Evolutionary conservation across 2,888 invertebrate genomes (phyloP), one percentile per base, ranked within the genome.

Genomic region (Drosophila sordidula): DNA sequence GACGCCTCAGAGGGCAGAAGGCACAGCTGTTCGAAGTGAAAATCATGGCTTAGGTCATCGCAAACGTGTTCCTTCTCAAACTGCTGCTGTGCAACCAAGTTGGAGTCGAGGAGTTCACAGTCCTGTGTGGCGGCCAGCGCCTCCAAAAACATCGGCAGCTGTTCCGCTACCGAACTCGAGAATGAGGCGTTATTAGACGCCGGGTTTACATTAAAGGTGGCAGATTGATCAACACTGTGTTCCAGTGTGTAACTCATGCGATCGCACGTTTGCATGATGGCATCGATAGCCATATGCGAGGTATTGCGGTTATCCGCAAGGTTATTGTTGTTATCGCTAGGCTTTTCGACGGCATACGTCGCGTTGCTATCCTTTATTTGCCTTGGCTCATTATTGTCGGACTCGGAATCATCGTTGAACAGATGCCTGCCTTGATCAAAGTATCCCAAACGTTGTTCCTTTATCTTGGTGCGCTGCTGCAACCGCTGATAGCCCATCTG

Each of bases 1-100:
- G 91, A 91, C 8, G 69, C 39, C 78, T 91, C 49, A 87, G 75
- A 34, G n/a, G 63, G 25, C 90, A 66, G 3, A 32, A 1, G 32
- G 32, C 4, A 11, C 32, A 91, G 46, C 41, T 89, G 64, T 63
- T 91, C 90, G 50, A 91, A 92, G 8, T 77, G 70, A 34, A 52
- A 29, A 14, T 58, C 47, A 34, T 57, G 22, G 22, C 56, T 54
- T 11, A 59, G 18, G 14, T 64, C 29, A 9, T 32, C 45, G 55
- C 52, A 49, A 29, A 58, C n/a, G 11, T 63, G 25, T 6, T 70
- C 58, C 3, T 46, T 6, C 14, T 75, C 71, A 18, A 79, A 74
- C 36, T 67, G 56, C n/a, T 58, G 38, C 12, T 57, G 46, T 25
- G 49, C 14, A 11, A 49, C 14, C 41, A 29, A 12, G 34, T 50